phyloP scores from a whole-genome alignment of 2,888 invertebrate genomes.

The Minunthozetes semirufus region DNA sequence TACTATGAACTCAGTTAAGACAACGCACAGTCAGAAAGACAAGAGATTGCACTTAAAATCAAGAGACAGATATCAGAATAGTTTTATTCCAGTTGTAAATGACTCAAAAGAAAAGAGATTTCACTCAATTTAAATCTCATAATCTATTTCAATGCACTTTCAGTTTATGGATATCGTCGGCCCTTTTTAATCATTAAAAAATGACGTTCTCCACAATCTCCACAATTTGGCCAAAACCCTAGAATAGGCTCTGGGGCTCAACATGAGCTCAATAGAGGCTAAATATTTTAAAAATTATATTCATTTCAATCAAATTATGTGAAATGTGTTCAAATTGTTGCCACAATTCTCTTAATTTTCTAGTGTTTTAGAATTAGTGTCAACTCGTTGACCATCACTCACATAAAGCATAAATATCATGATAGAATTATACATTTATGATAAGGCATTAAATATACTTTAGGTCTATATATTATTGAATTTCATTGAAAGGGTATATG shows the following conservation, averaged over 20 bases:
- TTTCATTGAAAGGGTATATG: not conserved
- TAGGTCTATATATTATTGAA: conserved; percentile 14
- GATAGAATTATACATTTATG: not conserved
- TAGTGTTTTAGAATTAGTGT: too few relatives aligned
- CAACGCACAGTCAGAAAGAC: not conserved
- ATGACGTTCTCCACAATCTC: too few relatives aligned
- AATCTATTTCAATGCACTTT: conserved; percentile 11
- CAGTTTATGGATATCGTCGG: not conserved
- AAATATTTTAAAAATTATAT: not conserved
- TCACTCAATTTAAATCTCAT: conserved; percentile 1
- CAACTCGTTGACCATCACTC: too few relatives aligned
- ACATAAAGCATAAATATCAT: not conserved
- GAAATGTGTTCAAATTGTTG: too few relatives aligned
- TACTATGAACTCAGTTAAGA: not conserved
- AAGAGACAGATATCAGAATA: not conserved
- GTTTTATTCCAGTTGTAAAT: not conserved
- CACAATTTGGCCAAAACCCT: too few relatives aligned
- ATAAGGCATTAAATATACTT: not conserved
- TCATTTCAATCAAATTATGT: too few relatives aligned
- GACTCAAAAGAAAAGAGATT: not conserved
- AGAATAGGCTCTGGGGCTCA: too few relatives aligned
- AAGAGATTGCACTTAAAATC: not conserved
- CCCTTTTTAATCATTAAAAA: not conserved
- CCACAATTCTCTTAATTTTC: too few relatives aligned
- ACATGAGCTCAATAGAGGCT: not conserved